Evolutionary conservation across 2,113 vertebrate genomes (phyloP).

Genomic region (Nothocercus julius): DNA sequence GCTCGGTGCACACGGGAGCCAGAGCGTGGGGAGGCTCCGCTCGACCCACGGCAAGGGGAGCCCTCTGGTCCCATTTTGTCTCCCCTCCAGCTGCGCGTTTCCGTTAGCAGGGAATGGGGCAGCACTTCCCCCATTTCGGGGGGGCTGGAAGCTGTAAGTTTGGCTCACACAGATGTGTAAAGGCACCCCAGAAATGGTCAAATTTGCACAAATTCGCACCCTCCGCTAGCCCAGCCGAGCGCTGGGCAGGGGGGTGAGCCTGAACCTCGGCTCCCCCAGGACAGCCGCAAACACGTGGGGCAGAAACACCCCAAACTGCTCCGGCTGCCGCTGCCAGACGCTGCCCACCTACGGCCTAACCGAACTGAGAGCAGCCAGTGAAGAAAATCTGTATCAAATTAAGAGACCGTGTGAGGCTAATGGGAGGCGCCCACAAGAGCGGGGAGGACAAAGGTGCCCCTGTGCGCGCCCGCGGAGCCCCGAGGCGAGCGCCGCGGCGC

Average conservation of each 20-base stretch:
- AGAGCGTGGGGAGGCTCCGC: not conserved
- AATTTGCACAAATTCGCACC: not conserved
- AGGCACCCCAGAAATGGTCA: not conserved
- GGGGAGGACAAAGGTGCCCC: constrained; percentile 46
- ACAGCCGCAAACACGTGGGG: constrained; percentile 33
- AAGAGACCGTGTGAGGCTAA: constrained; percentile 60
- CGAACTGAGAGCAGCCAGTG: constrained; percentile 47
- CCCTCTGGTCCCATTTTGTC: not conserved
- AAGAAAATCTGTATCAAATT: constrained; percentile 69
- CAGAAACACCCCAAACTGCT: constrained; percentile 26
- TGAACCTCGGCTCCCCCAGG: not conserved
- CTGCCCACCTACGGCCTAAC: constrained; percentile 56
- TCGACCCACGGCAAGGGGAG: not conserved
- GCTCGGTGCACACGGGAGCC: not conserved
- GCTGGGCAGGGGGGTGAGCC: not conserved
- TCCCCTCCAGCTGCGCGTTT: not conserved
- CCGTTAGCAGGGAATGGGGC: not conserved
- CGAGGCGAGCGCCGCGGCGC: constrained; percentile 12
- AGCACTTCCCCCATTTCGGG: not conserved
- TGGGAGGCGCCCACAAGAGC: constrained; percentile 17
- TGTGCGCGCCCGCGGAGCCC: not conserved
- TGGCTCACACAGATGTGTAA: not conserved
- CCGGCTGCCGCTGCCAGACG: constrained; percentile 27
- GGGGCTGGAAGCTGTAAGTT: not conserved
- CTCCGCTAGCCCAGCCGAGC: not conserved